phyloP scores from a whole-genome alignment of 2,797 vertebrate genomes.

The Tenualosa ilisha region DNA sequence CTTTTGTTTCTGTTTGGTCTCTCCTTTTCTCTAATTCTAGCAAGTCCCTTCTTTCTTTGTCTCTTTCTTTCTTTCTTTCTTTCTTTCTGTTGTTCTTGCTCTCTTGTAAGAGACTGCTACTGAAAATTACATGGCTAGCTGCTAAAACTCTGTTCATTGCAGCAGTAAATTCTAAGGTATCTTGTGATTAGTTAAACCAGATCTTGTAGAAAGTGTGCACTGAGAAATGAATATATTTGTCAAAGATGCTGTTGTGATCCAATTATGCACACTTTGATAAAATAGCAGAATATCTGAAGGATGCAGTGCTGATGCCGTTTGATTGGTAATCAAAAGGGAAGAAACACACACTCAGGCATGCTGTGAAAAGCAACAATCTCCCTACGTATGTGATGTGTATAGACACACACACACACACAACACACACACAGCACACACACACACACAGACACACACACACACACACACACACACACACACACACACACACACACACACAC shows the following conservation, averaged over 20 bases:
- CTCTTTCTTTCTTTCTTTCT: constrained; percentile 46
- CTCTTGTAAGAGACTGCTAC: neutral
- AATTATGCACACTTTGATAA: too few relatives aligned
- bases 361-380: too few relatives aligned
- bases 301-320: neutral
- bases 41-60: constrained; percentile 26
- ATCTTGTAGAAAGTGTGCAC: neutral
- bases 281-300: too few relatives aligned
- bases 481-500: neutral
- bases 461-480: neutral
- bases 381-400: neutral
- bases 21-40: neutral
- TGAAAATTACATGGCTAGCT: neutral
- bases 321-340: neutral
- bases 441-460: constrained; percentile 6
- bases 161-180: neutral
- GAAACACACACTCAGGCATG: neutral
- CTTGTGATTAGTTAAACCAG: neutral
- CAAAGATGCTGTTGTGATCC: neutral
- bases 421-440: neutral
- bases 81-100: constrained; percentile 51
- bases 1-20: neutral
- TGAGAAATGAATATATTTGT: neutral
- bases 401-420: neutral
- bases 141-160: neutral